Evolutionary conservation across 2,797 vertebrate species (phyloP).

Genomic region (Cossypha caffra): DNA sequence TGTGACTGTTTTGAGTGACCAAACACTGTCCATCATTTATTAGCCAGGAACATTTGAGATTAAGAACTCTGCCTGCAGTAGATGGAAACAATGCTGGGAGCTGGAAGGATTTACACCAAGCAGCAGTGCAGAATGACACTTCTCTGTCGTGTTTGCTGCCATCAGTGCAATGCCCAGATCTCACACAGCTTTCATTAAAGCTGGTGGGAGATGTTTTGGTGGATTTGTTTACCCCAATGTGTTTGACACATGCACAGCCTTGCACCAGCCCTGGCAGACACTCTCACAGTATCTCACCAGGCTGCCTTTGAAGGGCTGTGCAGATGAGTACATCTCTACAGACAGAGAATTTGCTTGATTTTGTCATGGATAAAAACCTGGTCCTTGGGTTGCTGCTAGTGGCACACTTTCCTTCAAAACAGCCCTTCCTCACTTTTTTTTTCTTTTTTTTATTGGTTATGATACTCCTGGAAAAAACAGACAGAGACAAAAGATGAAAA

Average conservation of each 20-base stretch:
- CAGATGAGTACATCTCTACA: not conserved
- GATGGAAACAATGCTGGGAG: not conserved
- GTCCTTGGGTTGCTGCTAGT: not conserved
- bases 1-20: not conserved
- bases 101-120: not conserved
- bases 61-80: not conserved
- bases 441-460: not conserved
- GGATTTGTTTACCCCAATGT: not conserved
- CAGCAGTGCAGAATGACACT: not conserved
- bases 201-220: not conserved
- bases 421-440: fast-evolving
- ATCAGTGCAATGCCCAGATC: not conserved
- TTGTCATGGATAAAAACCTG: not conserved
- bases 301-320: not conserved
- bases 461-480: not conserved
- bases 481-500: not conserved
- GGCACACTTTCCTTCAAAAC: not conserved
- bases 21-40: not conserved
- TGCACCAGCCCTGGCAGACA: not conserved
- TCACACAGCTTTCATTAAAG: not conserved
- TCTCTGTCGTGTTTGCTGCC: not conserved
- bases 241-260: not conserved
- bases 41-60: not conserved
- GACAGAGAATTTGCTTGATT: not conserved
- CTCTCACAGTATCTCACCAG: not conserved